Base-by-base conservation (phyloP, 2,888 invertebrate genomes). In the Proisotoma minuta region DNA sequence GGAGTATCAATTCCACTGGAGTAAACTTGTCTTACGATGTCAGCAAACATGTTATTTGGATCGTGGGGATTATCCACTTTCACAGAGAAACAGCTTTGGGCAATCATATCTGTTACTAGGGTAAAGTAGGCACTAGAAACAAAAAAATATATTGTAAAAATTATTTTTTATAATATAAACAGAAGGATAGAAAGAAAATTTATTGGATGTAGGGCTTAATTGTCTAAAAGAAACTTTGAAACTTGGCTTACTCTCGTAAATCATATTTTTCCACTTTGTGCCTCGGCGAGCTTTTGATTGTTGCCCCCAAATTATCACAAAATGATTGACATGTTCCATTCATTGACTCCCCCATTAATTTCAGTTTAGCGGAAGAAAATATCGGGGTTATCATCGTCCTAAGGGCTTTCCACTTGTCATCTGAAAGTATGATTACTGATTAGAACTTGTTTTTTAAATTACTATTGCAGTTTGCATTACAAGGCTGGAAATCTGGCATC, bases 371-470 rank as follows among this genome's bases (percentile, higher is more conserved):
- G 18, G 47, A 39, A 10, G 66, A 58, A 49, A 66, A 65, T 1
- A 40, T 51, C n/a, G 66, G 60, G 2, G 66, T 66, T 12, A 58
- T 23, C 2, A 62, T 12, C 1, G 52, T 34, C 1, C 69, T 50
- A 15, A 71, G 40, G n/a, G 60, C 43, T 43, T 53, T 65, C 71
- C 71, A 71, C 48, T 66, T 71, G 22, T 66, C 62, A 15, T 57
- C 70, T 68, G 43, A n/a, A 34, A 34, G 8, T 34, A 15, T 10
- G 15, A 34, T 34, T 34, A 34, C 15, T 34, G 34, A 34, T 34
- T 10, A 10, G 8, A 10, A 34, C 15, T 10, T 34, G 34, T 15
- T 34, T 34, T 8, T 34, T 34, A 15, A 10, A 34, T 34, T 15
- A 34, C n/a, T n/a, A n/a, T n/a, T n/a, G n/a, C n/a, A n/a, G n/a